Evolutionary conservation across 37 sponge, comb jelly and placozoan species (phyloP).

Genomic region (Hormiphora californensis): DNA sequence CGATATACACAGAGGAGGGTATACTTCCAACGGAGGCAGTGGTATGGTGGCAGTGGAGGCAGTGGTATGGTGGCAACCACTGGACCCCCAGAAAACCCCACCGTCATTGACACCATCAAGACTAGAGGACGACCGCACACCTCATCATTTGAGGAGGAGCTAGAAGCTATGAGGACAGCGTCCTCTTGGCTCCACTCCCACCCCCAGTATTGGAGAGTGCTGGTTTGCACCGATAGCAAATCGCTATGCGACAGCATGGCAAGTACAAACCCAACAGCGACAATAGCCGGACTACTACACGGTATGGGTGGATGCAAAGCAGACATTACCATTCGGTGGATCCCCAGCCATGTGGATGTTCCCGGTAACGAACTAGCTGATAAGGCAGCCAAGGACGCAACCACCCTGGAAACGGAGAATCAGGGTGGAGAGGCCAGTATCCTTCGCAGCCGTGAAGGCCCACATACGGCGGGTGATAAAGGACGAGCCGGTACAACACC

Average conservation of each 20-base stretch:
- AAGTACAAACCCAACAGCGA: background rate
- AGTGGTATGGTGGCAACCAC: background rate
- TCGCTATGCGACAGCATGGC: background rate
- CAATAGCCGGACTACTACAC: no score
- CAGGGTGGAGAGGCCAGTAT: no score
- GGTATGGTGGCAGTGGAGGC: no score
- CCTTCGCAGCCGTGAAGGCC: no score
- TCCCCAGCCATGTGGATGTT: no score
- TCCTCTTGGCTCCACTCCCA: background rate
- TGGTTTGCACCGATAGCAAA: background rate
- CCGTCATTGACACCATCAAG: background rate
- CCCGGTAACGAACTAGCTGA: no score
- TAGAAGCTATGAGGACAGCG: background rate
- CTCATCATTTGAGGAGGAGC: background rate
- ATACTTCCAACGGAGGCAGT: background rate
- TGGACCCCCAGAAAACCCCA: background rate
- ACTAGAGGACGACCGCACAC: background rate
- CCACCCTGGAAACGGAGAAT: no score
- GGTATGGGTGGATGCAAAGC: no score
- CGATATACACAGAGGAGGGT: background rate
- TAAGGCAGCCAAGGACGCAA: no score
- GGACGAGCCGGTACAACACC: no score
- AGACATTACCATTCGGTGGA: no score
- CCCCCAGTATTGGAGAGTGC: background rate
- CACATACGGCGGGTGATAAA: no score